phyloP scores from a whole-genome alignment of 2,888 invertebrate species.

The Pseudococcus jackbeardsleyi region DNA sequence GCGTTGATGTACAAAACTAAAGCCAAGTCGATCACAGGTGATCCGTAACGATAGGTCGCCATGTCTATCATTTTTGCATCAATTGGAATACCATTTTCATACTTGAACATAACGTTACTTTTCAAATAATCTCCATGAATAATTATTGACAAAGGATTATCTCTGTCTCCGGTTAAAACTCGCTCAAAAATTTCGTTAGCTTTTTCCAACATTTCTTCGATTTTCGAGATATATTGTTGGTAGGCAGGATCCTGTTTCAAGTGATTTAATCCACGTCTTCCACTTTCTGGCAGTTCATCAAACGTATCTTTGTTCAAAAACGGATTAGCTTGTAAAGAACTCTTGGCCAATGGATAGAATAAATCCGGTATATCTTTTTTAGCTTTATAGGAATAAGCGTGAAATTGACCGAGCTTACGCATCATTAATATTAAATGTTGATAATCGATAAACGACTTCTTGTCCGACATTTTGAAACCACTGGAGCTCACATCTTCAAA shows the following conservation, averaged over 20 bases:
- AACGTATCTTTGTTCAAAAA: background rate
- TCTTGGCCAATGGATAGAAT: background rate
- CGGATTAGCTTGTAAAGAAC: background rate
- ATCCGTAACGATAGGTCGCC: background rate
- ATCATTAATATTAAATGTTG: conserved; percentile 1
- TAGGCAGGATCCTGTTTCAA: background rate
- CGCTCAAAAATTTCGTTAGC: background rate
- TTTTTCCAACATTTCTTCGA: background rate
- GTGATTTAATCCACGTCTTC: background rate
- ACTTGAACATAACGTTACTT: background rate
- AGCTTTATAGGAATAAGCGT: conserved; percentile 52
- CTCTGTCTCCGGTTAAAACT: background rate
- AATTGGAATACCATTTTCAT: background rate
- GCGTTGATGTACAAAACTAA: background rate
- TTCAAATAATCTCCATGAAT: background rate
- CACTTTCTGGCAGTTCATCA: background rate
- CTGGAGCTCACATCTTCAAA: conserved; percentile 6
- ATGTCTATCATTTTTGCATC: background rate
- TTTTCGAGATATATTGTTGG: background rate
- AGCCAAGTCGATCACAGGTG: background rate
- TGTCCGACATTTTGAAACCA: background rate
- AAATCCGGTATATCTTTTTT: background rate
- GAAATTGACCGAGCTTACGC: conserved; percentile 40
- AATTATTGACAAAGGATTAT: background rate
- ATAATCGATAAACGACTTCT: conserved; percentile 34